Evolutionary conservation across 2,113 vertebrate species (phyloP), one percentile per base, ranked within the genome.

Genomic region (Neofelis nebulosa): DNA sequence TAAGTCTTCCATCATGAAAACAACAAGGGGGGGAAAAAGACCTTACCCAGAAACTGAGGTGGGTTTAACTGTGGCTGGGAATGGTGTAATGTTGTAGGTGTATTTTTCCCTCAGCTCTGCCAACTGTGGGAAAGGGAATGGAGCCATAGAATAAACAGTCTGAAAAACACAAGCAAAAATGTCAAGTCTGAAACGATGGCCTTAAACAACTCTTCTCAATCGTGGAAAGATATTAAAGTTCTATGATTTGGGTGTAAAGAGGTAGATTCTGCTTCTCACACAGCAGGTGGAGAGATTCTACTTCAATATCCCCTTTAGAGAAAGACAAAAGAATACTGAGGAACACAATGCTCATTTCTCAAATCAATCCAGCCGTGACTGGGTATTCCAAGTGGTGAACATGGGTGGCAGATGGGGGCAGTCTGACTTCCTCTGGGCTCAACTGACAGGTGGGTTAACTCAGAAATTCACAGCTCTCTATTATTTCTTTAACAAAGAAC

Each of bases 51-150:
- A 99, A 93, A 98, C 98, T 50, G 99, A 98, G 78, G 98, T 41
- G 90, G 99, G 98, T 98, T 99, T 99, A 81, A 99, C 99, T 12
- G 99, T 97, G 91, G 99, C 99, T 71, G 99, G 99, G 92, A 99
- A 99, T 2, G 99, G 99, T 85, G 99, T 99, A 91, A 99, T 99
- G 98, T 99, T 99, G 98, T 99, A 99, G 0, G 99, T 99, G 94
- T 99, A 99, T 92, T 99, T 99, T 99, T 99, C 99, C 93, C 99
- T 99, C 95, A 99, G 97, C 98, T 99, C 99, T 16, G 99, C 99
- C 98, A 99, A 97, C 79, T 99, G 99, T 86, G 99, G 99, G 92
- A 99, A 99, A 15, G 99, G 99, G 97, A 99, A 99, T 23, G 99
- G 99, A 14, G 99, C 99, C 99, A 99, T 99, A 87, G 99, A 99